phyloP scores from a whole-genome alignment of 2,888 invertebrate genomes.

The Timandra comae region DNA sequence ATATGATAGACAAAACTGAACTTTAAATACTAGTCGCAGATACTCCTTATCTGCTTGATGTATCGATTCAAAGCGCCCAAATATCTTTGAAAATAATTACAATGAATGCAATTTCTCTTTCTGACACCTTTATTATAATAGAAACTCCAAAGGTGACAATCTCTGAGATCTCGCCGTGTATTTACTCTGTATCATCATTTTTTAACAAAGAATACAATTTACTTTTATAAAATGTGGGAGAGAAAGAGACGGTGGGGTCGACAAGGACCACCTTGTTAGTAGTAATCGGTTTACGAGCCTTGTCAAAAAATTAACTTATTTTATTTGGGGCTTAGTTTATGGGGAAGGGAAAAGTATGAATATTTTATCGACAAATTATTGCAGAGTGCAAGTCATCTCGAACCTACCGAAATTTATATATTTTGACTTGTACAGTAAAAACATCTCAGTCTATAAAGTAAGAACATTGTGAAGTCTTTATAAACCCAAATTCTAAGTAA shows the following conservation, averaged over 20 bases:
- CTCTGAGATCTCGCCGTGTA: constrained; percentile 30
- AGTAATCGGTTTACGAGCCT: constrained; percentile 63
- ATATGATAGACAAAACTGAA: too few relatives aligned
- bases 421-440: too few relatives aligned
- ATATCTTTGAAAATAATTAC: constrained; percentile 37
- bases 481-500: too few relatives aligned
- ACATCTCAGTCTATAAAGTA: too few relatives aligned
- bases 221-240: constrained; percentile 38
- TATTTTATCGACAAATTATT: constrained; percentile 24
- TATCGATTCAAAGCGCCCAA: constrained; percentile 12
- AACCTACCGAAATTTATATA: too few relatives aligned
- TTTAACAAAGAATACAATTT: constrained; percentile 45
- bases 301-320: constrained; percentile 64
- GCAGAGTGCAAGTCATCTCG: too few relatives aligned
- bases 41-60: too few relatives aligned
- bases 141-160: constrained; percentile 49
- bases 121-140: constrained; percentile 42
- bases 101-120: constrained; percentile 31
- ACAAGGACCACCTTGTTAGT: constrained; percentile 65
- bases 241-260: constrained; percentile 35
- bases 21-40: too few relatives aligned
- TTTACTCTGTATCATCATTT: constrained; percentile 51
- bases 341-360: constrained; percentile 13
- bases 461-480: too few relatives aligned
- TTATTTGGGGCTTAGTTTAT: constrained; percentile 41